Evolutionary conservation across 2,113 vertebrate genomes (phyloP).

Genomic region (Serilophus lunatus): DNA sequence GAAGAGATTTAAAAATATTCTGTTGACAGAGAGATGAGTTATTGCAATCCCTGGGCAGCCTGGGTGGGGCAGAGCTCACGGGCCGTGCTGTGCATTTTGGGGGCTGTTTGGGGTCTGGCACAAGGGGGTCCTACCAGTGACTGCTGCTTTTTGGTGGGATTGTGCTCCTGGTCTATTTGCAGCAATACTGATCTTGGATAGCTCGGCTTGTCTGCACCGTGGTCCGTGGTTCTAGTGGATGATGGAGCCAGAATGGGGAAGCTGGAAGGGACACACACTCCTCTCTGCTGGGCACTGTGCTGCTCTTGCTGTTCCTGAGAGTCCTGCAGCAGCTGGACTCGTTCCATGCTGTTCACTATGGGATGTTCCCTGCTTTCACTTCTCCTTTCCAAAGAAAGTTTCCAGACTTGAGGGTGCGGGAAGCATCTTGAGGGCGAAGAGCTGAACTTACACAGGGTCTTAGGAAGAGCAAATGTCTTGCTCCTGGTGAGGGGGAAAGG

Average conservation of each 20-base stretch:
- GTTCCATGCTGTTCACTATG: background rate
- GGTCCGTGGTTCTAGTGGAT: rapidly evolving
- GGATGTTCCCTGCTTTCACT: background rate
- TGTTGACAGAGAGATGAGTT: background rate
- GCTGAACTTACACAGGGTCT: background rate
- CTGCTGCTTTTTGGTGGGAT: background rate
- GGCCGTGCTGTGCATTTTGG: background rate
- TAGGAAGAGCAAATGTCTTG: background rate
- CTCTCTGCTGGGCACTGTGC: background rate
- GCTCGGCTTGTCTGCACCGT: rapidly evolving
- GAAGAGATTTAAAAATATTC: constrained; percentile 8
- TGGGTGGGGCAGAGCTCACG: background rate
- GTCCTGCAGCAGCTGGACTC: background rate
- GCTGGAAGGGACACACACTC: background rate
- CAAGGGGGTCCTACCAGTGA: background rate
- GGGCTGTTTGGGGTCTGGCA: background rate
- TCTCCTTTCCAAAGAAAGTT: background rate
- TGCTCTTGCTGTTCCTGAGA: background rate
- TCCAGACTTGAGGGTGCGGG: background rate
- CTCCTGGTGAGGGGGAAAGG: background rate
- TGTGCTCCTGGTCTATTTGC: background rate
- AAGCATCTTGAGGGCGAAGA: background rate
- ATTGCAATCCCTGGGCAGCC: background rate
- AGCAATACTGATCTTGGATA: rapidly evolving
- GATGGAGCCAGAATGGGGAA: background rate